These are phyloP conservation scores for Ochropleura plecta DNA, from an alignment of 2,888 invertebrate genomes.

Conservation along the genomic window DNA sequence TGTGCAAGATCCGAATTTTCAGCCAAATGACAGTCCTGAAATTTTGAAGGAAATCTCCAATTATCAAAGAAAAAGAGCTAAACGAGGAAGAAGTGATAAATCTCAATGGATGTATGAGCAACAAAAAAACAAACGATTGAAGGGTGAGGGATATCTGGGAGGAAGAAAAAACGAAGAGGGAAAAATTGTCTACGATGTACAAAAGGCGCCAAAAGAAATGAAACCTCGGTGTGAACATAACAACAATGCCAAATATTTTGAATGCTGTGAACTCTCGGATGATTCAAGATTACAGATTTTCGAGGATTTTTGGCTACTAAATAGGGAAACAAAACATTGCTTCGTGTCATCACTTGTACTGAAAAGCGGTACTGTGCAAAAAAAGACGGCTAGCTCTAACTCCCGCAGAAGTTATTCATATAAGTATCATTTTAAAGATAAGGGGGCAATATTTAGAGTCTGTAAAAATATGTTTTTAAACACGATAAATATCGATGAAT, in stretches of 20 bases:
- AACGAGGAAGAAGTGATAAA: conserved; percentile 24
- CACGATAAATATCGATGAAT: neutral
- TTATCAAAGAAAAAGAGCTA: conserved; percentile 16
- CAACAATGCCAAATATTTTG: conserved; percentile 24
- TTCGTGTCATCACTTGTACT: neutral
- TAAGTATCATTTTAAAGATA: neutral
- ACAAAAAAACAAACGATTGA: conserved; percentile 10
- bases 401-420: conserved; percentile 6
- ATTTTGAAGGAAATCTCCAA: conserved; percentile 27
- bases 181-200: conserved; percentile 8
- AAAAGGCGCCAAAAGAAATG: conserved; percentile 23
- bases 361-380: conserved; percentile 1
- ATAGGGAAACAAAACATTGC: conserved; percentile 6
- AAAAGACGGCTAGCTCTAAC: neutral
- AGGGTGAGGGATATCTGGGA: conserved; percentile 10
- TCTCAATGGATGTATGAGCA: conserved; percentile 13
- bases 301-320: conserved; percentile 6
- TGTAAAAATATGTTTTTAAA: conserved; percentile 12
- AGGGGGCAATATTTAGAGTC: neutral
- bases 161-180: conserved; percentile 1
- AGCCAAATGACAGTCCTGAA: neutral
- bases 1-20: conserved; percentile 33
- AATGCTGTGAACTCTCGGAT: conserved; percentile 4
- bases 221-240: conserved; percentile 34
- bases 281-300: conserved; percentile 8